Base-by-base conservation (phyloP, 2,113 vertebrate species). In the Nerophis lumbriciformis region DNA sequence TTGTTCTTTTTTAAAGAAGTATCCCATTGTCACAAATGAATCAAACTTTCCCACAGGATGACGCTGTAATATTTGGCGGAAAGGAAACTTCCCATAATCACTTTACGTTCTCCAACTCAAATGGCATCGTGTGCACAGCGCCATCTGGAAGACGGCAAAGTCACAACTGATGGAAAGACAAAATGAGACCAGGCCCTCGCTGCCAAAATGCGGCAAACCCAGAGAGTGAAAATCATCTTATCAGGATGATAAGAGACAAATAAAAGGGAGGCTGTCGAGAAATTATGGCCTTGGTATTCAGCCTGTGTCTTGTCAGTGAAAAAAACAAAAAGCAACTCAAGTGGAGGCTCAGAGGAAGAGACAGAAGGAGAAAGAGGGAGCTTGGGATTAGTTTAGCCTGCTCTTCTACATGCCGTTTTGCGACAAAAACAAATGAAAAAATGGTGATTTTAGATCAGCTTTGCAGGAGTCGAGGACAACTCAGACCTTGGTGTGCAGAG, bases 221-320 rank as follows among this genome's bases (percentile, higher is more conserved):
- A 15, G 76, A 69, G 62, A 80, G 76, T 66, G 78, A 79, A 79
- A 80, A 88, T 77, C 81, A 87, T 85, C 82, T 85, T 89, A 87
- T 88, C 77, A 73, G 66, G 65, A 42, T 16, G 69, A 84, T 77
- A 74, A 77, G 76, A 85, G 79, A 76, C 77, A 83, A 85, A 85
- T 79, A 85, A 85, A 28, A 88, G 76, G 72, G 73, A 75, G 71
- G 81, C 75, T 78, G 84, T 79, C 75, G 78, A 83, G 82, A 87
- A 81, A 79, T 85, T 57, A 83, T 79, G 66, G 58, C 55, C 54
- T 89, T 84, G 79, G 83, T 83, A 88, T 90, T 89, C 83, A 81
- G 83, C 72, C 82, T 75, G 71, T 73, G 72, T 62, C 81, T 87
- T 83, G 83, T 85, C 84, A 83, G 82, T 80, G 28, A 77, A 82